Conservation (phyloP, 2,113 vertebrate genomes). For the Nothobranchius furzeri region DNA sequence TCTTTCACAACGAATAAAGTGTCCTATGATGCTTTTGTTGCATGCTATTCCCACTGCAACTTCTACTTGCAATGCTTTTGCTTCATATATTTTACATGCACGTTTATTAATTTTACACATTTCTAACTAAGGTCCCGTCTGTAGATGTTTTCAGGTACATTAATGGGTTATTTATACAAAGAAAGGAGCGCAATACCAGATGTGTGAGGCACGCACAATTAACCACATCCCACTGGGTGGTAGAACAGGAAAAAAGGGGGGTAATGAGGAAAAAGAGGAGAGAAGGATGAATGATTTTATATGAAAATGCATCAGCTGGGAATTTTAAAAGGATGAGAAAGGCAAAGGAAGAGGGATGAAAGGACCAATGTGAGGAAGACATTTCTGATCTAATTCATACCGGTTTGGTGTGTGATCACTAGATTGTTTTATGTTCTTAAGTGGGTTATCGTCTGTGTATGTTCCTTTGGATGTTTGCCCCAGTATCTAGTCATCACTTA, state of each 20-base stretch:
- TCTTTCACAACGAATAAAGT: background rate
- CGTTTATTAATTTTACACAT: background rate
- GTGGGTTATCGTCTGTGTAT: background rate
- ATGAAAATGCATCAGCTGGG: slow-evolving; percentile 39
- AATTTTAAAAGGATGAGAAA: slow-evolving; percentile 39
- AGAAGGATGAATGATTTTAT: slow-evolving; percentile 22
- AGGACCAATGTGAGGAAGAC: slow-evolving; percentile 24
- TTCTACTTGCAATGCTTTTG: too few relatives aligned
- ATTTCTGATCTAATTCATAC: slow-evolving; percentile 69
- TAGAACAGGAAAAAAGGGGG: slow-evolving; percentile 36
- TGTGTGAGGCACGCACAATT: slow-evolving; percentile 62
- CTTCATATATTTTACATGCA: background rate
- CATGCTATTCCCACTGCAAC: too few relatives aligned
- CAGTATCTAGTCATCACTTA: too few relatives aligned
- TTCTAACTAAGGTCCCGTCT: background rate
- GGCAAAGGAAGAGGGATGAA: slow-evolving; percentile 16
- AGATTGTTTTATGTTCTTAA: slow-evolving; percentile 22
- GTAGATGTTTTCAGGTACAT: slow-evolving; percentile 2
- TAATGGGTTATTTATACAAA: background rate
- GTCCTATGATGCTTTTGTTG: background rate
- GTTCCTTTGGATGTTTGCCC: too few relatives aligned
- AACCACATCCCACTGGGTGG: slow-evolving; percentile 69
- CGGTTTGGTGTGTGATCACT: slow-evolving; percentile 68
- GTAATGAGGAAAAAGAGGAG: slow-evolving; percentile 25
- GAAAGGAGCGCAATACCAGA: slow-evolving; percentile 42